phyloP scores from a whole-genome alignment of 2,113 vertebrate species.

The Mormyrus iriodes region DNA sequence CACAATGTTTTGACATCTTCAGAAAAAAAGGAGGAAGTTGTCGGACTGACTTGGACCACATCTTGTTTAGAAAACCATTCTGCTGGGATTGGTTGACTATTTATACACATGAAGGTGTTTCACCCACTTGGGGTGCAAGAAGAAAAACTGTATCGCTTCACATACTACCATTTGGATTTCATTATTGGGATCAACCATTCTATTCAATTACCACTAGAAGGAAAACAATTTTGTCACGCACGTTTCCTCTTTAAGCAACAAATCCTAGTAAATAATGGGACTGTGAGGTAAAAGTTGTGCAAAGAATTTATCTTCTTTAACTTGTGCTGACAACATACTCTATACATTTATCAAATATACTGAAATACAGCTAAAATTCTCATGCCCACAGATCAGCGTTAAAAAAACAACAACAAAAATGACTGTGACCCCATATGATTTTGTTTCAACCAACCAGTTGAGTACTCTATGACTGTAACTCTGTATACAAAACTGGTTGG shows the following conservation, averaged over 20 bases:
- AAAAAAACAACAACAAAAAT: neutral
- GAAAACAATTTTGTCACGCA: constrained; percentile 16
- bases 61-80: constrained; percentile 9
- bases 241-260: constrained; percentile 15
- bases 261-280: constrained; percentile 9
- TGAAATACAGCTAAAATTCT: neutral
- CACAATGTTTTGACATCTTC: constrained; percentile 25
- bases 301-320: neutral
- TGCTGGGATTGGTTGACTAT: neutral
- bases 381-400: neutral
- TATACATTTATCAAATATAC: neutral
- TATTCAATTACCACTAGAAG: constrained; percentile 19
- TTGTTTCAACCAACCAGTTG: neutral
- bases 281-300: neutral
- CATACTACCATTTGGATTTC: constrained; percentile 20
- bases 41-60: constrained; percentile 16
- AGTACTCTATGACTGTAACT: neutral
- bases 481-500: neutral
- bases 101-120: neutral
- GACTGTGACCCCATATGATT: neutral
- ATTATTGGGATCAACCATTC: constrained; percentile 14
- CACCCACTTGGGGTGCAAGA: neutral
- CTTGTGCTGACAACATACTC: neutral
- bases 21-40: constrained; percentile 13
- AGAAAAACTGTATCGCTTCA: neutral